Base-by-base conservation (phyloP, 2,797 vertebrate genomes). In the Rhyacichthys aspro region DNA sequence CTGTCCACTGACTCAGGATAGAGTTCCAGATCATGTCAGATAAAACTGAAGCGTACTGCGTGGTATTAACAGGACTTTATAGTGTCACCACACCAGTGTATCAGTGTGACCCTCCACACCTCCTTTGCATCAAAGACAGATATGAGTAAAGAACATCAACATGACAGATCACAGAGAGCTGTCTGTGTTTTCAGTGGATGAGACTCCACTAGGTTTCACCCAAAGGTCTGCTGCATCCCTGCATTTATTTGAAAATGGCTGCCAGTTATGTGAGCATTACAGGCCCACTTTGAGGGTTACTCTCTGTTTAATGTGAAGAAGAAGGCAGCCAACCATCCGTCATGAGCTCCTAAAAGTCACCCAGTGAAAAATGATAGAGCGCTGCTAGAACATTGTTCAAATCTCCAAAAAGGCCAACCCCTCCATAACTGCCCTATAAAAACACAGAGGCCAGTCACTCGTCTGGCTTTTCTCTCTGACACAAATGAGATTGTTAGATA, bases 271-370 rank as follows among this genome's bases (percentile, higher is more conserved):
- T 89, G 87, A 79, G 86, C 85, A 86, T 86, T 82, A 85, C 71
- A 67, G 73, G 47, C 67, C 67, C 47, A 70, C 84, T 82, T 72
- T 87, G 83, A 90, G 83, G 74, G 76, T 89, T 90, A 86, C 85
- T 84, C 83, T 78, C 79, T 45, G 73, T 87, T 89, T 88, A 88
- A 90, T 90, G 90, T 83, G 72, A 81, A 72, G 61, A 48, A 36
- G 70, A 67, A 58, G 63, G 43, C 55, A 19, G 50, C 55, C 36
- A 61, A 76, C 60, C 79, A 89, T 90, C 84, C 68, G 72, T 91
- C 88, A 91, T 72, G 44, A 54, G 86, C 87, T 88, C 87, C 88
- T 92, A 91, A 92, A 91, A 90, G 91, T 92, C 86, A 88, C 53
- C 23, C 9, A 74, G 80, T 81, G 80, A 84, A 75, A 87, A 86